A percentile compares a stretch with the other conserved stretches of the same genome.
Evolutionary conservation across 53 echinoderm and acorn worm species (phyloP).

Genomic region (Temnopleurus reevesii): DNA sequence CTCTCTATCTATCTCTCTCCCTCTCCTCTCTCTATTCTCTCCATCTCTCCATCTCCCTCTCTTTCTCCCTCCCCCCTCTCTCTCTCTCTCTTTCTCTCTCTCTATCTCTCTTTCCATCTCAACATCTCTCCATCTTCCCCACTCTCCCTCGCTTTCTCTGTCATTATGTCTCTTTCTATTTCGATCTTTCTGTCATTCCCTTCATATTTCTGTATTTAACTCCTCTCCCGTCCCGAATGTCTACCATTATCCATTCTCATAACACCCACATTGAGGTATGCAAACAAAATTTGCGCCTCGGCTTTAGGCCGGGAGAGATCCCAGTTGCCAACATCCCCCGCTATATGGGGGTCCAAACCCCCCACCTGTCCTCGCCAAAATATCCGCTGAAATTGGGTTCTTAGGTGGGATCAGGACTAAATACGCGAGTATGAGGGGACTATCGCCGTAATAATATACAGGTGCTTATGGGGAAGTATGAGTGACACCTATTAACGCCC

Average conservation of each 20-base stretch:
- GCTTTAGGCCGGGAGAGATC: background rate
- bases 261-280: conserved; percentile 21
- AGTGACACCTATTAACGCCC: conserved; percentile 23
- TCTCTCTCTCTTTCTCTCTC: background rate
- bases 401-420: background rate
- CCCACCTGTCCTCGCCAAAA: conserved; percentile 6
- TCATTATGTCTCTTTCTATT: background rate
- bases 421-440: background rate
- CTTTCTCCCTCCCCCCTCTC: background rate
- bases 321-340: background rate
- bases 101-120: background rate
- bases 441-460: conserved; percentile 41
- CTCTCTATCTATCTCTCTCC: background rate
- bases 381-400: conserved; percentile 38
- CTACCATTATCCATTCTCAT: background rate
- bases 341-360: background rate
- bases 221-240: no score
- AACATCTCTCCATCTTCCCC: background rate
- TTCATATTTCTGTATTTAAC: no score
- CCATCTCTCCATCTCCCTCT: background rate
- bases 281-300: background rate
- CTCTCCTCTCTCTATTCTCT: background rate
- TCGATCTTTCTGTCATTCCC: background rate
- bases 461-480: conserved; percentile 15
- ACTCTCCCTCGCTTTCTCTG: no score